Evolutionary conservation across 2,888 invertebrate species (phyloP).

Genomic region (Hylaea fasciaria): DNA sequence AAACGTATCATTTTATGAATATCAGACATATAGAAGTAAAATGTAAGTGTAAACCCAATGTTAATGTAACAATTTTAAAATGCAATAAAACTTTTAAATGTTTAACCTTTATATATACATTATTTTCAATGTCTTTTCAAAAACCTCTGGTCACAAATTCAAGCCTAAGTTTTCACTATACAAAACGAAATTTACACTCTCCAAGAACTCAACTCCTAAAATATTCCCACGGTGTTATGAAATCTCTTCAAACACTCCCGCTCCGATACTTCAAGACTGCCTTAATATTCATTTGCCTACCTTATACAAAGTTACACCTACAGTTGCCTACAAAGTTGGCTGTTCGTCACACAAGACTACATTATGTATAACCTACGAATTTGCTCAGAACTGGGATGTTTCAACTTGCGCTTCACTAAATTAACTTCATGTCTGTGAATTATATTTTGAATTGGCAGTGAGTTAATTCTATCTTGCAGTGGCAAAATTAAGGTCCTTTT

Average conservation of each 20-base stretch:
- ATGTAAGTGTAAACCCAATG: too few relatives aligned
- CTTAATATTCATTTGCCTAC: conserved; percentile 40
- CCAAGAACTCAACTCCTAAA: conserved; percentile 1
- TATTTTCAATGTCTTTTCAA: too few relatives aligned
- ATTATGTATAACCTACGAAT: conserved; percentile 27
- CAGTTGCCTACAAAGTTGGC: conserved; percentile 13
- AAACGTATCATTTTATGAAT: too few relatives aligned
- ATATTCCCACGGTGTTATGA: conserved; percentile 17
- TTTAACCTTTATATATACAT: too few relatives aligned
- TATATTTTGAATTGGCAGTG: neutral
- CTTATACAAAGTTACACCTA: conserved; percentile 18
- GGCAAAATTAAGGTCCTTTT: too few relatives aligned
- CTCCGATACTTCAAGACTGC: conserved; percentile 33
- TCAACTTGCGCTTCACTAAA: conserved; percentile 9
- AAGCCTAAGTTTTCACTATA: too few relatives aligned
- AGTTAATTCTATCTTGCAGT: too few relatives aligned
- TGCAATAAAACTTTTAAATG: too few relatives aligned
- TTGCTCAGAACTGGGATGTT: conserved; percentile 14
- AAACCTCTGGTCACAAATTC: too few relatives aligned
- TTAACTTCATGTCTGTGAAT: neutral
- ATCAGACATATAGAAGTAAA: too few relatives aligned
- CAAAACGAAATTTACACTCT: neutral
- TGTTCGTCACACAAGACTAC: conserved; percentile 17
- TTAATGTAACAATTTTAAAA: too few relatives aligned
- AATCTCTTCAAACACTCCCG: conserved; percentile 33